Evolutionary conservation across 2,888 invertebrate species (phyloP).

Genomic region (Stramonita haemastoma): DNA sequence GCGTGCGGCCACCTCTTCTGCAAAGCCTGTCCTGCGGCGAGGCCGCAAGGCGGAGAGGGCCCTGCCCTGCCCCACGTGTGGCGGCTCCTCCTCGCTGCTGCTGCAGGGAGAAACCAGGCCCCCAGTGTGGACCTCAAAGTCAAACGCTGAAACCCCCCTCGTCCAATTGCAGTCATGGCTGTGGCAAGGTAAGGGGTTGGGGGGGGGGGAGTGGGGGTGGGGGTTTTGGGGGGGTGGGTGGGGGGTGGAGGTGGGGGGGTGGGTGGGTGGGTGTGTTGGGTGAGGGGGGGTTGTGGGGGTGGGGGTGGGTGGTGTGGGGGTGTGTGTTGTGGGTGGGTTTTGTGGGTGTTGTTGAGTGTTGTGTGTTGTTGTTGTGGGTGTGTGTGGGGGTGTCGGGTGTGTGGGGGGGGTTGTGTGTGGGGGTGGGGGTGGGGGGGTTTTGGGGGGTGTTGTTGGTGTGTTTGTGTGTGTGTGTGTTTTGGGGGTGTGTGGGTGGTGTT

Average conservation of each 20-base stretch:
- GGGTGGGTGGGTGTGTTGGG: not conserved
- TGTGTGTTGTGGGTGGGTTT: not conserved
- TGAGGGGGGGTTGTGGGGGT: not conserved
- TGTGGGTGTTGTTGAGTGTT: no score
- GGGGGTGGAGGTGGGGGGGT: not conserved
- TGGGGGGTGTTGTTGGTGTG: no score
- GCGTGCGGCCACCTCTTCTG: conserved; percentile 65
- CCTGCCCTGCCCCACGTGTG: conserved; percentile 57
- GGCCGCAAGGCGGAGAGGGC: conserved; percentile 52
- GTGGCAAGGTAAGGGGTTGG: conserved; percentile 53
- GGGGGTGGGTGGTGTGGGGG: not conserved
- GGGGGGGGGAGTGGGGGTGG: not conserved
- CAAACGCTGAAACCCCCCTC: conserved; percentile 53
- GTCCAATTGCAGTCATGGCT: conserved; percentile 60
- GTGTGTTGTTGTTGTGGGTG: no score
- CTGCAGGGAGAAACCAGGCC: conserved; percentile 43
- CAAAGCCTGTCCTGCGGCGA: conserved; percentile 53
- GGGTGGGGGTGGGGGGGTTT: no score
- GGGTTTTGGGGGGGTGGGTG: not conserved
- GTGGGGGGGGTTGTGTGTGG: no score
- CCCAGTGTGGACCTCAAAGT: conserved; percentile 59
- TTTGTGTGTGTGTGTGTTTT: no score
- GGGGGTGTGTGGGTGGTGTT: no score
- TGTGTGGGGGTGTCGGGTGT: no score
- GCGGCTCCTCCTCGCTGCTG: conserved; percentile 49